These are phyloP conservation scores for Myripristis murdjan DNA, from an alignment of 2,797 vertebrate species.

Conservation along the genomic window DNA sequence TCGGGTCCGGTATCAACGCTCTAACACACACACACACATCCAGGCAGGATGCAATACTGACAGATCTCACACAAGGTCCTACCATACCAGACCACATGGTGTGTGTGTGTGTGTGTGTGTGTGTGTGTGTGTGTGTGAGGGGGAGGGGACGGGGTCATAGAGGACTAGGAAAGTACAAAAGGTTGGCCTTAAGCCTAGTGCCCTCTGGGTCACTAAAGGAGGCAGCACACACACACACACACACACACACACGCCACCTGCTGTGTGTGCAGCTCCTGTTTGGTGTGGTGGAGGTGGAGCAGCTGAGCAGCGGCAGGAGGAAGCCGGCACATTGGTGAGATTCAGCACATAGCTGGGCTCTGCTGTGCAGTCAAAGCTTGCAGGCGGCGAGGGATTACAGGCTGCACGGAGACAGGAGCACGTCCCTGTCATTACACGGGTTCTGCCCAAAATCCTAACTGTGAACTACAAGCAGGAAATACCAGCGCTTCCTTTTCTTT, in stretches of 20 bases:
- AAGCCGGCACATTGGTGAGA: slow-evolving; percentile 55
- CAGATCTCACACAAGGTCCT: slow-evolving; percentile 60
- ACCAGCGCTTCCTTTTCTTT: too few relatives aligned
- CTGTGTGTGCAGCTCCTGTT: slow-evolving; percentile 69
- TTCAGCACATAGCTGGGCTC: slow-evolving; percentile 53
- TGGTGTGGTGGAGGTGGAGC: slow-evolving; percentile 73
- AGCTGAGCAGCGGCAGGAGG: slow-evolving; percentile 27
- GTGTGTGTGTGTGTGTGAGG: slow-evolving; percentile 22
- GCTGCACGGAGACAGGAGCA: too few relatives aligned
- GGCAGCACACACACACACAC: slow-evolving; percentile 49
- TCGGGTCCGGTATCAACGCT: too few relatives aligned
- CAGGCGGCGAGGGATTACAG: not conserved
- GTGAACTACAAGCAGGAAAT: too few relatives aligned
- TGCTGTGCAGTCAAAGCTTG: slow-evolving; percentile 41
- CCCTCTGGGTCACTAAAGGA: slow-evolving; percentile 73
- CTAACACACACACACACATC: too few relatives aligned
- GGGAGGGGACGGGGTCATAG: slow-evolving; percentile 60
- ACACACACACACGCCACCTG: slow-evolving; percentile 76
- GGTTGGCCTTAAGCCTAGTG: slow-evolving; percentile 72
- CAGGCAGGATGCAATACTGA: slow-evolving; percentile 42
- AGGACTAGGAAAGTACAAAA: slow-evolving; percentile 72
- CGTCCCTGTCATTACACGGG: too few relatives aligned
- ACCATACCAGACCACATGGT: slow-evolving; percentile 53
- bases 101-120: too few relatives aligned
- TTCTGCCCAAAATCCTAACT: too few relatives aligned